Conservation (phyloP, 2,888 invertebrate species). For the Coremacera marginata region DNA sequence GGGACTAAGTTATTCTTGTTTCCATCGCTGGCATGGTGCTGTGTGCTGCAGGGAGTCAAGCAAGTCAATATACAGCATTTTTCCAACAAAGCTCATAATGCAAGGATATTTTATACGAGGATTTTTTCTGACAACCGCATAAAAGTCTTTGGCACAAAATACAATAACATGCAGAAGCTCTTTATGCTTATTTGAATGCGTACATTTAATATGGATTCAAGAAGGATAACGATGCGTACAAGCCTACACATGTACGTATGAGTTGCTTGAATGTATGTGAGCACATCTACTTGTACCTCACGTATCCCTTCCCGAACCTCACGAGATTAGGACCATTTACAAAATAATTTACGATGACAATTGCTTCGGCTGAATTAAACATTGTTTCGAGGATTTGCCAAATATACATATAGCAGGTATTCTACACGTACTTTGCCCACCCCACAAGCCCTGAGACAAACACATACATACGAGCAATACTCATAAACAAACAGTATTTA, state of each 20-base stretch:
- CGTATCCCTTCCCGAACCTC: neutral
- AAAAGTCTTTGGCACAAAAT: neutral
- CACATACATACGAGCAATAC: too few species aligned
- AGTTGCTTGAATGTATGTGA: neutral
- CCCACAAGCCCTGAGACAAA: too few species aligned
- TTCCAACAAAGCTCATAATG: neutral
- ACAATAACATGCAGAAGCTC: neutral
- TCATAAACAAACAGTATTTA: too few species aligned
- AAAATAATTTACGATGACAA: conserved; percentile 30
- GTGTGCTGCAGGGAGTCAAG: too few species aligned
- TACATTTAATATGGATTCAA: neutral
- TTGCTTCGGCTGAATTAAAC: conserved; percentile 16
- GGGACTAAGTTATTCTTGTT: neutral
- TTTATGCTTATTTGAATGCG: neutral
- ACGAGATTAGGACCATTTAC: conserved; percentile 22
- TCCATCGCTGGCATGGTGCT: neutral
- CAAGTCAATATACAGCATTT: neutral
- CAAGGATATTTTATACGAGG: too few species aligned
- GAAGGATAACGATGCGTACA: neutral
- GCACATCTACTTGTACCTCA: neutral
- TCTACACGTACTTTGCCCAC: too few species aligned
- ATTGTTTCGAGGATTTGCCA: neutral
- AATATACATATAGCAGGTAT: too few species aligned
- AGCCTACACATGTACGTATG: neutral
- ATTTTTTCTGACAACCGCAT: neutral